Base-by-base conservation (phyloP, 2,888 invertebrate species). In the Tuberolachnus salignus region DNA sequence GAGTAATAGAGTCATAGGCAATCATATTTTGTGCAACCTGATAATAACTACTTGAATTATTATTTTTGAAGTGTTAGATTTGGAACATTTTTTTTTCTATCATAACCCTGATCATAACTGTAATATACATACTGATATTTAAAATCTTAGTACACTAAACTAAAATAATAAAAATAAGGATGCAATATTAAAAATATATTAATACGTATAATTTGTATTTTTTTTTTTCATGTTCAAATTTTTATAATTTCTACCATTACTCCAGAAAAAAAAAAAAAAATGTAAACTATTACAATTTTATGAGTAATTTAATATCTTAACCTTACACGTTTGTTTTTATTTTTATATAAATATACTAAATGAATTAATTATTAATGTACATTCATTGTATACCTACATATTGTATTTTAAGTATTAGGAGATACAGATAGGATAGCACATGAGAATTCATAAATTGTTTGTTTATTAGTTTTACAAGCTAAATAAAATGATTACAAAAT, bases 401-500 rank as follows among this genome's bases (percentile, higher is more conserved):
- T 59, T 26, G 23, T 53, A 42, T 55, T 71, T 23, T 26, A 26
- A 16, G 9, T 59, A 59, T 59, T 72, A 59, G 26, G 63, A 73
- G 51, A 49, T 26, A 1, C 16, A 49, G 34, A 14, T 73, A 73
- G 42, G 44, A 63, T 21, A 73, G 42, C n/a, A 6, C 9, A 73
- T 42, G 42, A 73, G 1, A 73, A 63, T 53, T 63, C n/a, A 23
- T 53, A 73, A 73, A 64, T 64, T 42, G 19, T 63, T 64, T 42
- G n/a, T 63, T 63, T 63, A 53, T 73, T 63, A 51, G 21, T 64
- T 8, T 64, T 44, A 44, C 42, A 73, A 23, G n/a, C 53, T 61
- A n/a, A 61, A 72, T 44, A 49, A 72, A 72, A 53, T 34, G 6
- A 63, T 64, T 73, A 73, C 51, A 63, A 34, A 26, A 51, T 34